Conservation (phyloP, 2,888 invertebrate species). For the Pseudanteris insignis region DNA sequence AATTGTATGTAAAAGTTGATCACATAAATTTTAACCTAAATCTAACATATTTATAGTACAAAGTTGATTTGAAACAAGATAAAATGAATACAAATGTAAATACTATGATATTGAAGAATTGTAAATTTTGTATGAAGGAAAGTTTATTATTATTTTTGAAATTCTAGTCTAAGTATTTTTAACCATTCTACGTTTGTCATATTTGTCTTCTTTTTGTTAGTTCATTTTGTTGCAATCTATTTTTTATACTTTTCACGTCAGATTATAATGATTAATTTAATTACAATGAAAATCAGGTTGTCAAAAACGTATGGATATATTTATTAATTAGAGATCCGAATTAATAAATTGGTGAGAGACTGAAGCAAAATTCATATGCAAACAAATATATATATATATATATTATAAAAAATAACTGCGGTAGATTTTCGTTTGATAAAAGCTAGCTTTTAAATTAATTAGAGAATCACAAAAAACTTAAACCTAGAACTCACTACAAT, state of each 20-base stretch:
- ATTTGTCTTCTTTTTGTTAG: slow-evolving; percentile 20
- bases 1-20: slow-evolving; percentile 20
- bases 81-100: slow-evolving; percentile 42
- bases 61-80: too few relatives aligned
- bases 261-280: too few relatives aligned
- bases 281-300: too few relatives aligned
- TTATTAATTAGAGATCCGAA: too few relatives aligned
- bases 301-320: too few relatives aligned
- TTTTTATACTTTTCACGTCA: too few relatives aligned
- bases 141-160: slow-evolving; percentile 45
- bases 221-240: slow-evolving; percentile 20
- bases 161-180: slow-evolving; percentile 41
- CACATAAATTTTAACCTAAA: too few relatives aligned
- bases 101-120: slow-evolving; percentile 29
- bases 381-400: too few relatives aligned
- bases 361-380: slow-evolving; percentile 36
- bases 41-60: too few relatives aligned
- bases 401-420: too few relatives aligned
- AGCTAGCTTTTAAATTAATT: too few relatives aligned
- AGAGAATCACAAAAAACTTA: slow-evolving; percentile 10
- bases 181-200: slow-evolving; percentile 34
- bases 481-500: slow-evolving; percentile 32
- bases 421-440: too few relatives aligned
- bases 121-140: slow-evolving; percentile 43
- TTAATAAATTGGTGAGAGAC: slow-evolving; percentile 41